These are phyloP conservation scores for Papilio gigon DNA, from an alignment of 2,888 invertebrate genomes.

Conservation along the genomic window DNA sequence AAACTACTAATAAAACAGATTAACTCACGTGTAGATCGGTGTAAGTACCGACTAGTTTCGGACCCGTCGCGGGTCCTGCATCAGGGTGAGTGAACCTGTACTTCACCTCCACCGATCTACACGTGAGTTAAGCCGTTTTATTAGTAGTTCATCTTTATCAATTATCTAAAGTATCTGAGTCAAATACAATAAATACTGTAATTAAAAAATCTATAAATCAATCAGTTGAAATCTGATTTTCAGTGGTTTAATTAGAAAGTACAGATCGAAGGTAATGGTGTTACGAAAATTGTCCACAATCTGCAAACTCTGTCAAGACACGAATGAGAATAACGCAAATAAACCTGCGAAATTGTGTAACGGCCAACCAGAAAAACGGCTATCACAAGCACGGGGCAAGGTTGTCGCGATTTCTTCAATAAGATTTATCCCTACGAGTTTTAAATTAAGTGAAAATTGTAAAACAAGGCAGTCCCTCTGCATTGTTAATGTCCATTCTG, in stretches of 20 bases:
- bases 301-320: slow-evolving; percentile 32
- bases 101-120: too few relatives aligned
- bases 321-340: slow-evolving; percentile 29
- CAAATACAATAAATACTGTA: too few relatives aligned
- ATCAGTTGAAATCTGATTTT: not conserved
- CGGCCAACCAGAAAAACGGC: slow-evolving; percentile 40
- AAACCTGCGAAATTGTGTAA: slow-evolving; percentile 33
- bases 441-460: slow-evolving; percentile 37
- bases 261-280: slow-evolving; percentile 26
- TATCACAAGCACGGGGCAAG: slow-evolving; percentile 36
- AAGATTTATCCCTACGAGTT: slow-evolving; percentile 33
- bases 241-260: slow-evolving; percentile 31
- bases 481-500: slow-evolving; percentile 23
- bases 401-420: slow-evolving; percentile 37
- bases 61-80: too few relatives aligned
- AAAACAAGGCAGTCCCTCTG: slow-evolving; percentile 30
- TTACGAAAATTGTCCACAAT: slow-evolving; percentile 34
- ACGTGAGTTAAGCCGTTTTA: too few relatives aligned
- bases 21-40: too few relatives aligned
- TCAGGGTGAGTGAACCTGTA: too few relatives aligned
- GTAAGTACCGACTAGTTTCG: too few relatives aligned
- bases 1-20: too few relatives aligned
- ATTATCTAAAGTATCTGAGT: too few relatives aligned
- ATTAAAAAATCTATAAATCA: slow-evolving; percentile 13
- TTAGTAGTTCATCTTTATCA: too few relatives aligned